A percentile compares a stretch with the other conserved stretches of the same genome.
phyloP scores from a whole-genome alignment of 1,140 invertebrate species.

The Lordiphosa collinella region DNA sequence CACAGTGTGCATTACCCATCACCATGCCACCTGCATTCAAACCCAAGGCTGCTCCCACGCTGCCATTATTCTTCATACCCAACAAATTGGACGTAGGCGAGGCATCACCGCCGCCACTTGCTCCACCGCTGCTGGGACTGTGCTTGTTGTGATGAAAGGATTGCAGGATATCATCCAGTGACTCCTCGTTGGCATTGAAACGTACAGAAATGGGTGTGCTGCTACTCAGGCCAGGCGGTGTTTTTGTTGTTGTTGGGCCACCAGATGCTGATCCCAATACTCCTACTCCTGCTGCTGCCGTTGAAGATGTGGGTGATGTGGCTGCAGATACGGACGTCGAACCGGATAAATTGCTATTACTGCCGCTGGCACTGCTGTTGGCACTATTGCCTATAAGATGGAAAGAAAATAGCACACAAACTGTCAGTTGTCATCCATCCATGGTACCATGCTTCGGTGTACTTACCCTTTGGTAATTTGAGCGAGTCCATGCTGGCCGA shows the following conservation, averaged over 20 bases:
- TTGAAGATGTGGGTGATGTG: constrained; percentile 59
- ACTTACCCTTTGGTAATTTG: constrained; percentile 70
- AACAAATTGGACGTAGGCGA: constrained; percentile 52
- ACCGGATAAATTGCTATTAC: constrained; percentile 60
- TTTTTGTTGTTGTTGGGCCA: constrained; percentile 19
- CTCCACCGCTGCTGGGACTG: constrained; percentile 48
- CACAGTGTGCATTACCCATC: constrained; percentile 48
- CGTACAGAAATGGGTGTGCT: constrained; percentile 73
- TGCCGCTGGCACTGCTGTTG: constrained; percentile 59
- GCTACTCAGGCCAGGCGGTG: constrained; percentile 53
- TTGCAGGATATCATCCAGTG: constrained; percentile 73
- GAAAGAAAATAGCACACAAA: not conserved
- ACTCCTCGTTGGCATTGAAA: constrained; percentile 77
- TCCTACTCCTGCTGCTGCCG: constrained; percentile 9
- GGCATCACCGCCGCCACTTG: constrained; percentile 45
- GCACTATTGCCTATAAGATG: constrained; percentile 36
- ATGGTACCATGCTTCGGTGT: not conserved
- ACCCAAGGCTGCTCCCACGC: constrained; percentile 36
- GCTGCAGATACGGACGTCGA: constrained; percentile 48
- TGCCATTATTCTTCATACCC: constrained; percentile 61
- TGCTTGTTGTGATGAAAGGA: constrained; percentile 66
- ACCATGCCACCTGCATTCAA: constrained; percentile 30
- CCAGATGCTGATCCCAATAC: constrained; percentile 9
- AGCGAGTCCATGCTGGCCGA: constrained; percentile 72
- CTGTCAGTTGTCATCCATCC: not conserved